Conservation (phyloP, 2,888 invertebrate genomes). For the Clitarchus hookeri region DNA sequence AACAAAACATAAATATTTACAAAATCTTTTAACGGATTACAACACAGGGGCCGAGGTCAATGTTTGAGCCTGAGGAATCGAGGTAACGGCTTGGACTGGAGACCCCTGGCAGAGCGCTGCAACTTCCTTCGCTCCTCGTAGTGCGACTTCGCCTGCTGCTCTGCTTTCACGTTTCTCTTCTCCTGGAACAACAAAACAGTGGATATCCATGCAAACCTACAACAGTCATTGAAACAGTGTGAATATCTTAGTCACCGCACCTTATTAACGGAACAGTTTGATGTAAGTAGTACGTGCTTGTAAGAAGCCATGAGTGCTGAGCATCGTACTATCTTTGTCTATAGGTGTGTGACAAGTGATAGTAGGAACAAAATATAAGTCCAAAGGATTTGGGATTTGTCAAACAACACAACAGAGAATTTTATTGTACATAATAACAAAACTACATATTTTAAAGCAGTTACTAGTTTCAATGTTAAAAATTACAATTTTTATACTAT, state of each 20-base stretch:
- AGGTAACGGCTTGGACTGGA: slow-evolving; percentile 25
- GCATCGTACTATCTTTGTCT: no score
- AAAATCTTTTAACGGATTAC: background rate
- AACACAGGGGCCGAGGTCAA: background rate
- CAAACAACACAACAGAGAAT: no score
- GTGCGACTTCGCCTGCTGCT: slow-evolving; percentile 32
- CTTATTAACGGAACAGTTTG: no score
- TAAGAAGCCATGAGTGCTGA: no score
- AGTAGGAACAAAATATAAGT: no score
- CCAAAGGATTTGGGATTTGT: no score
- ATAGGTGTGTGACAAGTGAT: no score
- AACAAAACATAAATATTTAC: background rate
- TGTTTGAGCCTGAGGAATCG: slow-evolving; percentile 1
- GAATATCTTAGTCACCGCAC: background rate
- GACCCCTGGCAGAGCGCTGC: slow-evolving; percentile 33
- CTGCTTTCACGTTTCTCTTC: slow-evolving; percentile 41
- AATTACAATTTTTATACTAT: no score
- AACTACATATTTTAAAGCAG: no score
- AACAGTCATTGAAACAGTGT: background rate
- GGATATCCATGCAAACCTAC: background rate
- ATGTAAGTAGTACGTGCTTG: no score
- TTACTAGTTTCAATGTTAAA: no score
- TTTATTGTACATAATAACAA: no score
- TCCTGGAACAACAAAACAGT: slow-evolving; percentile 39
- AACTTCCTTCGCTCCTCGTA: slow-evolving; percentile 38